Percentiles rank a stretch among this genome's conserved stretches.
Conservation (phyloP, 2,113 vertebrate species). For the Noturus placidus region DNA sequence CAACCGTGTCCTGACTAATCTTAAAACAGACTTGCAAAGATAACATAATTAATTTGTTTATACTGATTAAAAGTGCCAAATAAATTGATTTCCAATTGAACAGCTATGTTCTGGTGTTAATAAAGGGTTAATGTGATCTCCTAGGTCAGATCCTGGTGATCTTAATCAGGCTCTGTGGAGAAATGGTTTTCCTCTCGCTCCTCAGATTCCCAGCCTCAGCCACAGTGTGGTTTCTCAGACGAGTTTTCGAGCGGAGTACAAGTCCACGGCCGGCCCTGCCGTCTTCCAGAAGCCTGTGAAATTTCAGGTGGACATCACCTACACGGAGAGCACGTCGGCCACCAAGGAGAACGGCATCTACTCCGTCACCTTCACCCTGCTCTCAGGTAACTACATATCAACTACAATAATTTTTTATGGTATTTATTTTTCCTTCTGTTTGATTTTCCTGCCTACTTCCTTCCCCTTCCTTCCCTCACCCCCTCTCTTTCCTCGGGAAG, state of each 20-base stretch:
- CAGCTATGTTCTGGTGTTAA: no score
- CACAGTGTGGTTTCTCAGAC: slow-evolving; percentile 97
- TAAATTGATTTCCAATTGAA: neutral
- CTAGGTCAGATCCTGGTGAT: neutral
- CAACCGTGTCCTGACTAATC: neutral
- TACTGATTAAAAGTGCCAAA: no score
- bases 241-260: slow-evolving; percentile 93
- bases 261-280: slow-evolving; percentile 87
- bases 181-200: neutral
- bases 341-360: slow-evolving; percentile 94
- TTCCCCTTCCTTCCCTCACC: neutral
- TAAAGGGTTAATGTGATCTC: neutral
- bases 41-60: no score
- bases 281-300: slow-evolving; percentile 97
- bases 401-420: no score
- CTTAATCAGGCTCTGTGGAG: neutral
- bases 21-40: no score
- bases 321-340: slow-evolving; percentile 84
- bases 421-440: neutral
- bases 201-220: slow-evolving; percentile 93
- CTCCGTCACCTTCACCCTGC: slow-evolving; percentile 93
- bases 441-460: neutral
- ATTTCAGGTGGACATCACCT: slow-evolving; percentile 98
- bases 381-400: slow-evolving; percentile 81
- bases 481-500: neutral